Evolutionary conservation across 2,888 invertebrate genomes (phyloP).

Genomic region (Troilus luridus): DNA sequence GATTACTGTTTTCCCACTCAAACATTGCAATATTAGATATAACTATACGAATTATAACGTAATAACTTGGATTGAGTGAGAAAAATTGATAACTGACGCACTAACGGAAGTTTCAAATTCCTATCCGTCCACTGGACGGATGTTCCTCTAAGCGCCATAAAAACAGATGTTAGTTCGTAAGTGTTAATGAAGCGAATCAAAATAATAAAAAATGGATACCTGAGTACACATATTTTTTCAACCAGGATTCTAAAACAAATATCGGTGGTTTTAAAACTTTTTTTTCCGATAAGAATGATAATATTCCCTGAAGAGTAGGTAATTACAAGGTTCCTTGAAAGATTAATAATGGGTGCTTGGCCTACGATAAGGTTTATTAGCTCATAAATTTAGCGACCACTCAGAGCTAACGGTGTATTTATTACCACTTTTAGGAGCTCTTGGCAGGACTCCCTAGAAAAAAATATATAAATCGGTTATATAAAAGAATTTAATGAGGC

Average conservation of each 20-base stretch:
- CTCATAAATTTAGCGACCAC: not conserved
- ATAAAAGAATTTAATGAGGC: not conserved
- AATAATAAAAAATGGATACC: not conserved
- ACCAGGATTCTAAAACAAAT: not conserved
- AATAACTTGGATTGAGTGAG: no score
- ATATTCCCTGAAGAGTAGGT: not conserved
- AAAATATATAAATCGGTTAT: not conserved
- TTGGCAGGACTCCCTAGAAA: not conserved
- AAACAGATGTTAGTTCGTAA: no score
- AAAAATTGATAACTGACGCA: no score
- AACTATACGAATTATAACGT: no score
- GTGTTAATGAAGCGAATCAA: not conserved
- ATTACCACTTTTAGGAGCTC: not conserved
- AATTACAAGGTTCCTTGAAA: conserved; percentile 8
- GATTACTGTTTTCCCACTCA: no score
- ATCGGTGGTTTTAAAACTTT: not conserved
- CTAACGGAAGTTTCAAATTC: no score
- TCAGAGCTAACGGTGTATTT: not conserved
- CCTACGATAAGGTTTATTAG: not conserved
- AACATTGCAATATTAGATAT: no score
- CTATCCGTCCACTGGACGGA: no score
- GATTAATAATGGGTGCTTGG: not conserved
- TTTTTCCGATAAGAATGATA: conserved; percentile 1
- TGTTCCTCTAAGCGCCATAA: no score
- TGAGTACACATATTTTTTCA: not conserved